These are phyloP conservation scores for Laterallus jamaicensis DNA, from an alignment of 2,113 vertebrate species.

Conservation along the genomic window DNA sequence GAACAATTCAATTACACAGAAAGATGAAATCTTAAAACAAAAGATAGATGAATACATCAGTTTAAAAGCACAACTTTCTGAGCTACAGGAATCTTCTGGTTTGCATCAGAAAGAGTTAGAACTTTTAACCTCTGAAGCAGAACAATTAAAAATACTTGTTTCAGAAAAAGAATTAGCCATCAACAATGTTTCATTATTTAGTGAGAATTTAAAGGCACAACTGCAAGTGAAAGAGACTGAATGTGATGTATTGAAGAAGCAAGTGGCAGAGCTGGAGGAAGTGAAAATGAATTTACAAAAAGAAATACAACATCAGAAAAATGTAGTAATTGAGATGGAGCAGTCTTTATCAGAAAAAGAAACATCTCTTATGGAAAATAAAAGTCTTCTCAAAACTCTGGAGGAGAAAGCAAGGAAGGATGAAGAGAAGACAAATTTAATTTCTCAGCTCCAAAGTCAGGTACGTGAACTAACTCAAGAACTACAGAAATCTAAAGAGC, in stretches of 20 bases:
- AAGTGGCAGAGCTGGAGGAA: constrained; percentile 72
- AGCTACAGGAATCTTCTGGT: constrained; percentile 62
- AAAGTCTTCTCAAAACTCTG: constrained; percentile 62
- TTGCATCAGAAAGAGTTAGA: constrained; percentile 68
- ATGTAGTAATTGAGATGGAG: constrained; percentile 62
- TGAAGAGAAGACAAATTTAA: constrained; percentile 61
- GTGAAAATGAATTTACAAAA: constrained; percentile 54
- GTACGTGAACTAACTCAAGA: constrained; percentile 47
- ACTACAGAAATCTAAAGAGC: constrained; percentile 37
- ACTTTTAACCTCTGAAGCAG: constrained; percentile 67
- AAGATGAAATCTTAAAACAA: constrained; percentile 73
- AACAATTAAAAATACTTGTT: constrained; percentile 62
- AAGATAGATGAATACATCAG: constrained; percentile 63
- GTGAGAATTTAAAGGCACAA: constrained; percentile 63
- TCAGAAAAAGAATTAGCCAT: constrained; percentile 74
- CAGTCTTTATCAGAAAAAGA: constrained; percentile 68
- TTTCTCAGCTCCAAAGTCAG: constrained; percentile 72
- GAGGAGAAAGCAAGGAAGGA: constrained; percentile 68
- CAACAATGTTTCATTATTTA: constrained; percentile 29
- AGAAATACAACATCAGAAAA: constrained; percentile 65
- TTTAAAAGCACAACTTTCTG: constrained; percentile 68
- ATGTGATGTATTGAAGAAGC: constrained; percentile 73
- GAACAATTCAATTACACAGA: constrained; percentile 59
- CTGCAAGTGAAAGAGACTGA: constrained; percentile 76
- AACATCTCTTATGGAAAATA: constrained; percentile 53